A percentile compares a stretch with the other conserved stretches of the same genome.
phyloP scores from a whole-genome alignment of 1,140 invertebrate genomes.

The Psix sp. region DNA sequence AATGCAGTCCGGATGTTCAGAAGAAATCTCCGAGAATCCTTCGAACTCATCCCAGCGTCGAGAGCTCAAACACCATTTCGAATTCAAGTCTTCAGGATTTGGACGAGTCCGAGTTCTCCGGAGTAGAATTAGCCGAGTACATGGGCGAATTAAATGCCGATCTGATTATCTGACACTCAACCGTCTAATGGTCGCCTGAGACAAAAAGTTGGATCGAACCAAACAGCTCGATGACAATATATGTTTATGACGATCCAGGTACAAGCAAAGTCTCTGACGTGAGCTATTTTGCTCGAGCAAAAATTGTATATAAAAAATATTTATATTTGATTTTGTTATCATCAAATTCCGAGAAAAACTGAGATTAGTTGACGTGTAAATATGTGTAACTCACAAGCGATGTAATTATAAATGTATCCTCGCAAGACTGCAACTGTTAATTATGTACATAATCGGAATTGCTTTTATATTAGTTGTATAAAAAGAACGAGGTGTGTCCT shows the following conservation, averaged over 20 bases:
- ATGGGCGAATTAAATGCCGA: constrained; percentile 81
- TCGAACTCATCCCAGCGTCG: constrained; percentile 67
- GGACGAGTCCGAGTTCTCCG: constrained; percentile 81
- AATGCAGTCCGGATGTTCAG: constrained; percentile 33
- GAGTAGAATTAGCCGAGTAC: constrained; percentile 80
- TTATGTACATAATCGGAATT: constrained; percentile 38
- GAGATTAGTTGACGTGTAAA: constrained; percentile 13
- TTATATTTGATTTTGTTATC: not conserved
- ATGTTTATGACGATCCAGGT: no score
- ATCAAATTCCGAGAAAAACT: no score
- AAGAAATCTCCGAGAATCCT: constrained; percentile 41
- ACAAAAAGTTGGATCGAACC: not conserved
- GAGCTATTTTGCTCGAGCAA: not conserved
- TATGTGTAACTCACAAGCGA: no score
- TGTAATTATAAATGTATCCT: constrained; percentile 30
- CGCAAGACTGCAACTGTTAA: constrained; percentile 39
- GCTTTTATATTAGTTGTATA: constrained; percentile 44
- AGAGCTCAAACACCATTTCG: constrained; percentile 80
- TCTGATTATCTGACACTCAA: constrained; percentile 65
- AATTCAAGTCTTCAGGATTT: constrained; percentile 85
- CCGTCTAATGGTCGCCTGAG: constrained; percentile 5
- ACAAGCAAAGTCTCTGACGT: no score
- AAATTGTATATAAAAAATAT: not conserved
- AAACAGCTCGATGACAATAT: no score
- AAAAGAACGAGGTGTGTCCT: constrained; percentile 14